Conservation (phyloP, 2,113 vertebrate species). For the Syngnathoides biaculeatus region DNA sequence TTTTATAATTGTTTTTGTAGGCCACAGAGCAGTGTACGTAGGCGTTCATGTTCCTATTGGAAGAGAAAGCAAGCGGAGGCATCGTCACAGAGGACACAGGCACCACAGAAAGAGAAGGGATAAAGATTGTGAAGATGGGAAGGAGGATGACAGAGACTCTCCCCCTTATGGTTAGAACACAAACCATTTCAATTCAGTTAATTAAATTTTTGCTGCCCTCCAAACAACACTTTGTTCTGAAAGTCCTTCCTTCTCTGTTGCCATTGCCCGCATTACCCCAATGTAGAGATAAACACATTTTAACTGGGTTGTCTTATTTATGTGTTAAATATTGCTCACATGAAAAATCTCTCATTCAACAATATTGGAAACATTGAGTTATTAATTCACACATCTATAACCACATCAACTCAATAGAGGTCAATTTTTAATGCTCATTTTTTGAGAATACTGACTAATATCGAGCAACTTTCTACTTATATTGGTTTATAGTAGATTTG, state of each 20-base stretch:
- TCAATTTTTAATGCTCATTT: not conserved
- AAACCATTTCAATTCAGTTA: not conserved
- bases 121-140: slow-evolving; percentile 76
- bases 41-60: slow-evolving; percentile 90
- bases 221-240: not conserved
- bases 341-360: not conserved
- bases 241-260: not conserved
- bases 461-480: not conserved
- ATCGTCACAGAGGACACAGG: slow-evolving; percentile 85
- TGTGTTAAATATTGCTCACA: not conserved
- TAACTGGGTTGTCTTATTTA: not conserved
- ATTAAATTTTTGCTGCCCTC: not conserved
- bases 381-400: not conserved
- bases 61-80: slow-evolving; percentile 81
- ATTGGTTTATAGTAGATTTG: not conserved
- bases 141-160: slow-evolving; percentile 86
- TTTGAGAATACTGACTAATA: not conserved
- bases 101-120: slow-evolving; percentile 85
- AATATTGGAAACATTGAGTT: not conserved
- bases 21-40: slow-evolving; percentile 91
- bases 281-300: not conserved
- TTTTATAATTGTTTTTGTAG: slow-evolving; percentile 54
- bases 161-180: slow-evolving; percentile 80
- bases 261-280: not conserved
- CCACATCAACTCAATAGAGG: not conserved